phyloP scores from a whole-genome alignment of 2,888 invertebrate genomes.

The Bimastos eiseni region DNA sequence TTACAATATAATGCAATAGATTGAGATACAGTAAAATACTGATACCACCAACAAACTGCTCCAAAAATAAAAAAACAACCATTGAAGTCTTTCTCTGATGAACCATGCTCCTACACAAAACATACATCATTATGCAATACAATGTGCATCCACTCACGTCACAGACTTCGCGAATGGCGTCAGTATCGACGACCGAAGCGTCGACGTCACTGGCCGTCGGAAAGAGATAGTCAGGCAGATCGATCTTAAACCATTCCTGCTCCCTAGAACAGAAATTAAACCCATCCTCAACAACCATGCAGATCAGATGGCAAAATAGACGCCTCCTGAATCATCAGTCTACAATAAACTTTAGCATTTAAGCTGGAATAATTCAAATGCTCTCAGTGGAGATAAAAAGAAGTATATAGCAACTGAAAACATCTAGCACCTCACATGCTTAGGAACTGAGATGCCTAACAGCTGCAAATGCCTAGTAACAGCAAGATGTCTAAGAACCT shows the following conservation, averaged over 20 bases:
- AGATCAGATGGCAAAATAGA: neutral
- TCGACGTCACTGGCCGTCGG: constrained; percentile 97
- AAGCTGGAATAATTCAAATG: neutral
- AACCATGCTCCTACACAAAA: neutral
- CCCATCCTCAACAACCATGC: neutral
- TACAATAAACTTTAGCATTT: neutral
- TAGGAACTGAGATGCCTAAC: neutral
- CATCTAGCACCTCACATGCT: neutral
- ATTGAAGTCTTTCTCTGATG: neutral
- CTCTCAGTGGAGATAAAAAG: neutral
- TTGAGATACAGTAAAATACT: no score
- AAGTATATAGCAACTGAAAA: neutral
- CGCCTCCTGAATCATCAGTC: neutral
- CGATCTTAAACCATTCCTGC: constrained; percentile 98
- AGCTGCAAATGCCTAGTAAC: no score
- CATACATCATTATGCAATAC: neutral
- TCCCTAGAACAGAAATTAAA: constrained; percentile 68
- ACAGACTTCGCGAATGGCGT: constrained; percentile 87
- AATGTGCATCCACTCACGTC: constrained; percentile 62
- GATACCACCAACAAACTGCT: neutral
- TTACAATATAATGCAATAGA: no score
- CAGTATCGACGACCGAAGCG: constrained; percentile 93
- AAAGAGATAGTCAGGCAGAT: constrained; percentile 92
- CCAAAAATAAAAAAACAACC: neutral
- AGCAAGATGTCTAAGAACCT: no score